These are phyloP conservation scores for Neopelma chrysocephalum DNA, from an alignment of 2,797 vertebrate species.

Conservation along the genomic window DNA sequence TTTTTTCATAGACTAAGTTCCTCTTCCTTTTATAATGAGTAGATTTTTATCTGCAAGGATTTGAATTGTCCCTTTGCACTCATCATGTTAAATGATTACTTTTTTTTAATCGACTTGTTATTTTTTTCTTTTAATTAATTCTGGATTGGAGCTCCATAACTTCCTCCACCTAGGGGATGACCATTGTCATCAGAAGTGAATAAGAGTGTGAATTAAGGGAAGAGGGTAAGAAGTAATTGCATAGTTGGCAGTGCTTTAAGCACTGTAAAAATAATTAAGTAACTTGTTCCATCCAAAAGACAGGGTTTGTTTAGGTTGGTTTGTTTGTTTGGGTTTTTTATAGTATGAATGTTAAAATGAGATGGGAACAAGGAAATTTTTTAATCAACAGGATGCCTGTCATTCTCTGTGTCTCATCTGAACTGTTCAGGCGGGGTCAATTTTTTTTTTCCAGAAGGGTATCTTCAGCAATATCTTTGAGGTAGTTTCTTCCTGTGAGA, in stretches of 20 bases:
- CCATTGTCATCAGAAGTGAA: neutral
- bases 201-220: neutral
- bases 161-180: neutral
- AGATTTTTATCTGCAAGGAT: neutral
- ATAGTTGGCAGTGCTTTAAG: neutral
- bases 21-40: neutral
- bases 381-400: slow-evolving; percentile 54
- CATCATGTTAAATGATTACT: neutral
- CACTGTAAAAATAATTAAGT: neutral
- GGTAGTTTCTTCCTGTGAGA: slow-evolving; percentile 70
- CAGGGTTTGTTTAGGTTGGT: neutral
- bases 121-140: slow-evolving; percentile 5
- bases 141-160: neutral
- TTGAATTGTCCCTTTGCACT: neutral
- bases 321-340: neutral
- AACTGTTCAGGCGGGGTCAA: slow-evolving; percentile 10
- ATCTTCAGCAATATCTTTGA: slow-evolving; percentile 46
- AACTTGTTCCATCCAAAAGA: neutral
- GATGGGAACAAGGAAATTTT: slow-evolving; percentile 44
- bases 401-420: slow-evolving; percentile 8
- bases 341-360: slow-evolving; percentile 35
- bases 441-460: slow-evolving; percentile 15
- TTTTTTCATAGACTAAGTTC: neutral
- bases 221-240: neutral
- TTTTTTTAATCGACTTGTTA: neutral